Base-by-base conservation (phyloP, 2,113 vertebrate species). In the Oenanthe melanoleuca region DNA sequence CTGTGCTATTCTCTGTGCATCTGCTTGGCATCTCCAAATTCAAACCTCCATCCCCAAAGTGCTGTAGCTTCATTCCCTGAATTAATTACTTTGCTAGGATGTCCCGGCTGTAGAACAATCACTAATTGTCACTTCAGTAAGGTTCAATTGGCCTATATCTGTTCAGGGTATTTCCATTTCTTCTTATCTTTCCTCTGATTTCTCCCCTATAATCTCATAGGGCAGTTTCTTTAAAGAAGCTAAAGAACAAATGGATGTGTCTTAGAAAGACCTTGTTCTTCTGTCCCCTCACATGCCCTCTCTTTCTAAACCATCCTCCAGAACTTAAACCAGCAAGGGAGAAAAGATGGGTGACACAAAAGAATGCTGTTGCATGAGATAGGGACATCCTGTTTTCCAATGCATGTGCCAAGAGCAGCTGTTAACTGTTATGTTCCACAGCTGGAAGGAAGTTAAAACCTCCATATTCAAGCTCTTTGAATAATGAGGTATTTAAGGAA, bases 361-460 rank as follows among this genome's bases (percentile, higher is more conserved):
- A 81, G 9, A 67, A 70, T 47, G 31, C 31, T 67, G 40, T 71
- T 83, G 59, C 56, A 64, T 55, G 69, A 79, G 74, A 52, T 64
- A 44, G 59, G 40, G 82, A 89, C 47, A 72, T 80, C 67, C 86
- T 90, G 61, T 69, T 92, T 93, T 84, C 57, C 37, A 74, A 25
- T 1, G 3, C 1, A 3, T 53, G 20, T 92, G 67, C 50, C 81
- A 93, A 92, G 45, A 92, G 26, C 72, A 96, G 74, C 81, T 94
- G 95, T 79, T 72, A 97, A 65, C 65, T 81, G 57, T 66, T 88
- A 77, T 4, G 71, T 78, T 89, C 72, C 83, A 91, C 93, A 95
- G 74, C 88, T 96, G 95, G 80, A 93, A 93, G 42, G 52, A 88
- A 93, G 67, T 88, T 65, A 85, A 93, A 82, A 50, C 57, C 40